Evolutionary conservation across 2,113 vertebrate genomes (phyloP), one percentile per base, ranked within the genome.

Genomic region (Ceratotherium simum): DNA sequence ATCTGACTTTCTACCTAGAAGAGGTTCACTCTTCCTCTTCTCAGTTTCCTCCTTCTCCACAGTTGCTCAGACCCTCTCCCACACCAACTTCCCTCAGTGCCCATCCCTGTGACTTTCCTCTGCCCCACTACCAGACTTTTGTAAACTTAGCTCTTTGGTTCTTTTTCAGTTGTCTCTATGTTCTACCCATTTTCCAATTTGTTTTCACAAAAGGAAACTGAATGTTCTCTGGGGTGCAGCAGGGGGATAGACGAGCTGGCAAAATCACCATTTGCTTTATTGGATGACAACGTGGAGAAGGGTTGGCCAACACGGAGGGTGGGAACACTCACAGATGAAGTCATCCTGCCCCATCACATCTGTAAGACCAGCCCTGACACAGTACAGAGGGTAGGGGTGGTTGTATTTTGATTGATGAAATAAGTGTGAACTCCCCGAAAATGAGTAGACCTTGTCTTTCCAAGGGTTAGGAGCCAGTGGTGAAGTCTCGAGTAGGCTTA

Each of bases 321-420:
- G 56, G 54, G 51, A 79, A 58, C 10, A 0, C 27, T 29, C 14
- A 23, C 0, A 6, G 54, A 65, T 48, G 85, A 51, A 39, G 46
- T 1, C 2, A 13, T 27, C 11, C 3, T 27, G 25, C 18, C 13
- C 23, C 1, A 2, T 5, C 2, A 11, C 2, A 0, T 51, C 58
- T 73, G 23, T 10, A 21, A 81, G 51, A n/a, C 31, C 7, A 36
- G 25, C 2, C 75, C 51, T 5, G 13, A 23, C 39, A 14, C 0
- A 29, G 25, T 9, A 7, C 5, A 1, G 36, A 31, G 75, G 4
- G 6, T 23, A 11, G 10, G 21, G 7, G 9, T 8, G 72, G 23
- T 10, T 14, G 54, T 31, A 17, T 72, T 21, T 18, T 39, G 20
- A 21, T 3, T 20, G 51, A 56, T 16, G 25, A 64, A 54, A 31